Base-by-base conservation (phyloP, 2,113 vertebrate genomes). In the Tragulus kanchil region DNA sequence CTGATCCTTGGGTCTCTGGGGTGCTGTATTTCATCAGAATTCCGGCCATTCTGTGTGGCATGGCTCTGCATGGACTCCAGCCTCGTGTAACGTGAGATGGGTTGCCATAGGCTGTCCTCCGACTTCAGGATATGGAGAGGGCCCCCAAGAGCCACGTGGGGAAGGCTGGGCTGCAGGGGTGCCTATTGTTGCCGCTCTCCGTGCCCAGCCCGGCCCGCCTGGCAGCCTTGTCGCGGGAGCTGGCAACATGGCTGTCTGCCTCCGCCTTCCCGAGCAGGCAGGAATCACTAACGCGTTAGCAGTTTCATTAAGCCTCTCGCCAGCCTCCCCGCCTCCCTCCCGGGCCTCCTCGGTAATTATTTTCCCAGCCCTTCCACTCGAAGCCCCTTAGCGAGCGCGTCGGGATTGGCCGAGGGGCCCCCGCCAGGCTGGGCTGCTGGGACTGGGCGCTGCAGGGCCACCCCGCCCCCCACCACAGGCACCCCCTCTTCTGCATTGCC, bases 221-320 rank as follows among this genome's bases (percentile, higher is more conserved):
- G 97, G 96, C 97, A 98, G 97, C 56, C 92, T 96, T 94, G 85
- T 92, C 59, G 23, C 96, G 8, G 97, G 95, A 89, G 96, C 97
- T 98, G 97, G 97, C 96, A 98, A 98, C 97, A 98, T 98, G 97
- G 97, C 97, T 97, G 97, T 97, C 97, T 96, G 97, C 97, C 97
- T 95, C 97, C 93, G 95, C 97, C 97, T 92, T 75, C 89, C 94
- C 42, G 31, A 93, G 96, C 96, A 97, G 96, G 97, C 97, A 98
- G 97, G 96, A 97, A 97, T 95, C 97, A 95, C 97, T 94, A 97
- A 96, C 92, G 96, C 96, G 93, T 94, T 97, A 96, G 97, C 97
- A 90, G 96, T 97, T 98, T 97, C 97, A 98, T 98, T 98, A 97
- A 97, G 96, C 96, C 91, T 95, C 97, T 86, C 96, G 56, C 93